A percentile compares a stretch with the other conserved stretches of the same genome.
These are phyloP conservation scores for Epizoanthus illoricatus DNA, from an alignment of 92 coral and sea anemone species.

Conservation along the genomic window DNA sequence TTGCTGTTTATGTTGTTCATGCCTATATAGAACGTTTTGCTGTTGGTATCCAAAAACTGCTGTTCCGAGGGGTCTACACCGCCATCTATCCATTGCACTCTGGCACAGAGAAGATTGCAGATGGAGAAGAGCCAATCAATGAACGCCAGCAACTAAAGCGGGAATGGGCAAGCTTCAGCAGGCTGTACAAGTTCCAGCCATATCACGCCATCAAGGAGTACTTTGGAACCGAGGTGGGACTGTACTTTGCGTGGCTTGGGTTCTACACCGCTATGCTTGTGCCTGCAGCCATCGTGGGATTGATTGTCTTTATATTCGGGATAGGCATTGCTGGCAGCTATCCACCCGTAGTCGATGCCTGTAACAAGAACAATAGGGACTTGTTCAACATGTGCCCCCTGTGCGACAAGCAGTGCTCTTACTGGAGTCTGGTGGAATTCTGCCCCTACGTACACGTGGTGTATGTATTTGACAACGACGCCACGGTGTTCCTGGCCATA, in stretches of 20 bases:
- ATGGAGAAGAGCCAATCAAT: slow-evolving; percentile 62
- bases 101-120: slow-evolving; percentile 78
- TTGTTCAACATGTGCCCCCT: slow-evolving; percentile 43
- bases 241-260: slow-evolving; percentile 97
- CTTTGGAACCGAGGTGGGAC: slow-evolving; percentile 91
- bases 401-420: slow-evolving; percentile 37
- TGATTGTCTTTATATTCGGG: slow-evolving; percentile 49
- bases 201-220: slow-evolving; percentile 91
- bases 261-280: slow-evolving; percentile 93
- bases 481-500: slow-evolving; percentile 81
- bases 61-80: slow-evolving; percentile 69
- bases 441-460: slow-evolving; percentile 79
- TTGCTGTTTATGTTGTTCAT: too few species aligned
- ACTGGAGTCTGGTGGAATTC: slow-evolving; percentile 78
- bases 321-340: slow-evolving; percentile 28
- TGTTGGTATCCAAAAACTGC: slow-evolving; percentile 76
- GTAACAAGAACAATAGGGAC: slow-evolving; percentile 16
- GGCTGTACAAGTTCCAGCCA: slow-evolving; percentile 87
- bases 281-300: slow-evolving; percentile 88
- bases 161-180: slow-evolving; percentile 90
- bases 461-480: slow-evolving; percentile 86
- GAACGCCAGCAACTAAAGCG: slow-evolving; percentile 74
- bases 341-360: slow-evolving; percentile 33
- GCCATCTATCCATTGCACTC: slow-evolving; percentile 90
- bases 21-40: slow-evolving; percentile 54